Evolutionary conservation across 2,113 vertebrate genomes (phyloP).

Genomic region (Daphoenositta chrysoptera): DNA sequence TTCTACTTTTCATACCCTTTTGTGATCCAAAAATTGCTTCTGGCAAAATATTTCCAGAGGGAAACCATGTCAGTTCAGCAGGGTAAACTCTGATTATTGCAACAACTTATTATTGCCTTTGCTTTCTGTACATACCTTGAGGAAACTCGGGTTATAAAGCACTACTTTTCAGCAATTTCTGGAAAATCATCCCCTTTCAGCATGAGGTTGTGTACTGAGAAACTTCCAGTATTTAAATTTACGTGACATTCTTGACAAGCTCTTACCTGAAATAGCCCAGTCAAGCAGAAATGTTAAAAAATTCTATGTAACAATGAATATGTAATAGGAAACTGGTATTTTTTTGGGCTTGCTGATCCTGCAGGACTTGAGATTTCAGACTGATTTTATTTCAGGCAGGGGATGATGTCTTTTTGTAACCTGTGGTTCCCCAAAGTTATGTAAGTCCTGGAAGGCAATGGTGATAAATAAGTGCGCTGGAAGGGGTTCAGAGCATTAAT

Average conservation of each 20-base stretch:
- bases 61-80: neutral
- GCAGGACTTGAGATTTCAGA: neutral
- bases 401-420: neutral
- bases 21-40: neutral
- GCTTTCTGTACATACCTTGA: neutral
- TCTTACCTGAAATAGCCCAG: neutral
- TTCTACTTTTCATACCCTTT: neutral
- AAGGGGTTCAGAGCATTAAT: neutral
- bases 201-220: neutral
- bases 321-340: neutral
- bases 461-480: neutral
- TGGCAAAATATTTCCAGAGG: neutral
- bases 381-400: neutral
- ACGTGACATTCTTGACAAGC: neutral
- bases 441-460: neutral
- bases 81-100: neutral
- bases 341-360: neutral
- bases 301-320: accelerated
- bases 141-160: neutral
- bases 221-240: neutral
- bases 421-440: neutral
- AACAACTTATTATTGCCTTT: neutral
- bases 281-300: neutral
- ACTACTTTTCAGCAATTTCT: neutral
- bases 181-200: neutral